Conservation (phyloP, 1,140 invertebrate genomes). For the Bombus balteatus region DNA sequence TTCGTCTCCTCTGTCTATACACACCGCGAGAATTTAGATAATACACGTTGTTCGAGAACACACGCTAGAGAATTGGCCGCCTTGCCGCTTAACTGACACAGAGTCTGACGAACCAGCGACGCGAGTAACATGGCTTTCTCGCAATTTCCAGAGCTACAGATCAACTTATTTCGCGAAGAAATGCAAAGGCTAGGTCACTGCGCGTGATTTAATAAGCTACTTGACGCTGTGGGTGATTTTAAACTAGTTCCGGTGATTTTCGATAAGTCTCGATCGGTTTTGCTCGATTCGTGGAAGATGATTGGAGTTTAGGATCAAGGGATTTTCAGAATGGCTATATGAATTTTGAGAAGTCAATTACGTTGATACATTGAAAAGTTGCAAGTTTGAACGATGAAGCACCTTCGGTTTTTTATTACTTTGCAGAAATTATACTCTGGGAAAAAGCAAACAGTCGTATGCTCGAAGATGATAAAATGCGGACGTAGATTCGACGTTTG, state of each 20-base stretch:
- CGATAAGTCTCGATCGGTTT: neutral
- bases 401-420: neutral
- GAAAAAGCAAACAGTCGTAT: neutral
- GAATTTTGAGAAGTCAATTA: neutral
- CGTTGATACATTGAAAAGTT: neutral
- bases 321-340: neutral
- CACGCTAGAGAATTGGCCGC: constrained; percentile 60
- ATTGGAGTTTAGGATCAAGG: neutral
- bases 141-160: neutral
- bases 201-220: neutral
- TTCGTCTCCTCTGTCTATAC: constrained; percentile 6
- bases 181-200: too few relatives aligned
- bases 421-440: neutral
- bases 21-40: constrained; percentile 61
- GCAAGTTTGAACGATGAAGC: neutral
- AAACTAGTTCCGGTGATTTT: neutral
- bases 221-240: too few relatives aligned
- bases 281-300: neutral
- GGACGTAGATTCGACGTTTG: neutral
- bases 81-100: constrained; percentile 37
- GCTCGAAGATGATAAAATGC: constrained; percentile 1
- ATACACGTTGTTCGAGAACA: constrained; percentile 54
- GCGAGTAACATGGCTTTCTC: constrained; percentile 37
- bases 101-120: constrained; percentile 64
- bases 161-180: neutral